These are phyloP conservation scores for Saguinus imperator DNA, from an alignment of 2,113 vertebrate genomes.

Conservation along the genomic window DNA sequence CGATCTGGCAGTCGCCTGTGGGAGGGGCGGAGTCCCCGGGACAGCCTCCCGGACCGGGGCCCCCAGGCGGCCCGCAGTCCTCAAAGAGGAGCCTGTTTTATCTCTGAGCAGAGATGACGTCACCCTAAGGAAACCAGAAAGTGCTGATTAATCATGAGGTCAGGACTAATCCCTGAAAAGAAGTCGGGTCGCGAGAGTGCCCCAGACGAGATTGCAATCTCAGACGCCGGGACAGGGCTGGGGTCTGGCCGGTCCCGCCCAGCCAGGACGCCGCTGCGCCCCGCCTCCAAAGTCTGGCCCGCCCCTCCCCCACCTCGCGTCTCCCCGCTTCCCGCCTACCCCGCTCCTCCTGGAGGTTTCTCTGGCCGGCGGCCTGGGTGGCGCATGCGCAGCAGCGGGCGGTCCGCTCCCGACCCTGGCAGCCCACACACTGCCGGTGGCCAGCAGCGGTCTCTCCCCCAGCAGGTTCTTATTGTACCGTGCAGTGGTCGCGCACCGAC, in stretches of 20 bases:
- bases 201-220: not conserved
- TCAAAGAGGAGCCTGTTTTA: not conserved
- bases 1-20: not conserved
- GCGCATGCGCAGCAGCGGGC: not conserved
- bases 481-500: not conserved
- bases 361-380: fast-evolving
- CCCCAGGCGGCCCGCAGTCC: not conserved
- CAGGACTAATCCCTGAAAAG: not conserved
- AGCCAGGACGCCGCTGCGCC: no score
- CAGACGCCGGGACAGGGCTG: fast-evolving
- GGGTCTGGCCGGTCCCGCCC: fast-evolving
- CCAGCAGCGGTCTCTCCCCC: fast-evolving
- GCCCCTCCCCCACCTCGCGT: no score
- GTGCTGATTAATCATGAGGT: constrained; percentile 30
- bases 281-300: no score
- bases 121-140: constrained; percentile 30
- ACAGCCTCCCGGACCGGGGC: not conserved
- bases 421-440: fast-evolving
- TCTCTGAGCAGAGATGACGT: constrained; percentile 2
- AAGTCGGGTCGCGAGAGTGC: not conserved
- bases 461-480: not conserved
- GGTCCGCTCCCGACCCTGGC: not conserved
- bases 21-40: fast-evolving
- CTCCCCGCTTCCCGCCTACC: no score
- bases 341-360: fast-evolving